Base-by-base conservation (phyloP, 2,113 vertebrate species). In the Phyllostomus discolor region DNA sequence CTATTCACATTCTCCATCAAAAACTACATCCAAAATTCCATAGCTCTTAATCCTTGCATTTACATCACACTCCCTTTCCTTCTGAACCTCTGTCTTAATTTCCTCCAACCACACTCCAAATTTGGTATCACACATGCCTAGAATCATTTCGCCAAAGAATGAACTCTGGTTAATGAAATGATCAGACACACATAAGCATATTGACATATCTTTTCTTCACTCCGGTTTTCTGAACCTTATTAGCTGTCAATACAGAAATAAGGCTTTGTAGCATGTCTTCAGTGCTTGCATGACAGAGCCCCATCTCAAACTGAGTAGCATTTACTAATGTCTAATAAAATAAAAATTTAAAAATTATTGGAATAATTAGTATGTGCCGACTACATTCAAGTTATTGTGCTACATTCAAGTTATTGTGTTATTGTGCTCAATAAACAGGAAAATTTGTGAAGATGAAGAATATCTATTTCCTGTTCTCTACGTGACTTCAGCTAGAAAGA, bases 111-210 rank as follows among this genome's bases (percentile, higher is more conserved):
- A 41, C 16, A 33, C 9, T 43, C 20, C 20, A 88, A 26, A 91
- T 79, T 48, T 86, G 46, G 33, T 76, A 46, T 64, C 67, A 81
- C 59, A 82, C 46, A 84, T 57, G 28, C 41, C 46, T 85, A 70
- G n/a, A 84, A 35, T 43, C 41, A 62, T 12, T 22, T 41, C 26
- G 19, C 33, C 43, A 79, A 78, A 54, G 52, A 76, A 87, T 10
- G 16, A 79, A 78, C 28, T 81, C 33, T 54, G 28, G 1, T 20
- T 69, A 48, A n/a, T 26, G 43, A 64, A 46, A 62, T 54, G 46
- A 11, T 26, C 69, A 86, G 9, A 50, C 8, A 5, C 1, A 7
- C 28, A 28, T 1, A 0, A 14, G 1, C 15, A 80, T 24, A n/a
- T 0, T 24, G 26, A 43, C 41, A 19, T 7, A 35, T 10, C 19